Conservation (phyloP, 2,888 invertebrate species). For the Cephus pygmeus region DNA sequence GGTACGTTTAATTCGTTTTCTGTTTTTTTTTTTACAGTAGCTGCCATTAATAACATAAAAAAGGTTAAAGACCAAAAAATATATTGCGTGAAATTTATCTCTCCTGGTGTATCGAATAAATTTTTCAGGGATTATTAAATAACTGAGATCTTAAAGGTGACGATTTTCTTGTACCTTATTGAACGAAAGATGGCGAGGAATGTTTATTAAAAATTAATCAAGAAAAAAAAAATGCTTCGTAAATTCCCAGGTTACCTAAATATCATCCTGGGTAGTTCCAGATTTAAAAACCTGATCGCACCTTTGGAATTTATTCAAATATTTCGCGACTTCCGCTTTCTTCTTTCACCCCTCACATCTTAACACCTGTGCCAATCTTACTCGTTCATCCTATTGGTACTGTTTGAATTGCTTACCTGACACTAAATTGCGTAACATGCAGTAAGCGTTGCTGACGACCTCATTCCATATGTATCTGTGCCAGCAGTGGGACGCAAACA, state of each 20-base stretch:
- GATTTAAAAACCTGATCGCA: constrained; percentile 36
- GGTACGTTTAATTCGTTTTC: neutral
- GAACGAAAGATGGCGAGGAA: no score
- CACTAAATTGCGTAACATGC: neutral
- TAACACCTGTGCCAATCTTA: constrained; percentile 13
- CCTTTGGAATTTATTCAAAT: constrained; percentile 33
- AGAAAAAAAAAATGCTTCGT: no score
- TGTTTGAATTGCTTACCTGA: neutral
- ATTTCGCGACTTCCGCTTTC: constrained; percentile 24
- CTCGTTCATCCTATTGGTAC: neutral
- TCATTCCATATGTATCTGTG: constrained; percentile 17
- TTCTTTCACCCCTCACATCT: neutral
- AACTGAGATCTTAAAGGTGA: no score
- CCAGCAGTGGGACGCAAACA: neutral
- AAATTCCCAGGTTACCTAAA: constrained; percentile 35
- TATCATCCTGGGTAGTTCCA: constrained; percentile 22
- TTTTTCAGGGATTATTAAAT: no score
- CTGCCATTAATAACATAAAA: neutral
- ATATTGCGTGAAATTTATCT: neutral
- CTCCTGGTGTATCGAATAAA: no score
- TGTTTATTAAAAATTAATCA: no score
- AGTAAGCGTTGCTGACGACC: neutral
- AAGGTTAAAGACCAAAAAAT: neutral
- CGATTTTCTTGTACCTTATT: no score
- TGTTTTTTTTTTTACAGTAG: neutral